Evolutionary conservation across 1,140 invertebrate genomes (phyloP).

Genomic region (Archivesica marissinica): DNA sequence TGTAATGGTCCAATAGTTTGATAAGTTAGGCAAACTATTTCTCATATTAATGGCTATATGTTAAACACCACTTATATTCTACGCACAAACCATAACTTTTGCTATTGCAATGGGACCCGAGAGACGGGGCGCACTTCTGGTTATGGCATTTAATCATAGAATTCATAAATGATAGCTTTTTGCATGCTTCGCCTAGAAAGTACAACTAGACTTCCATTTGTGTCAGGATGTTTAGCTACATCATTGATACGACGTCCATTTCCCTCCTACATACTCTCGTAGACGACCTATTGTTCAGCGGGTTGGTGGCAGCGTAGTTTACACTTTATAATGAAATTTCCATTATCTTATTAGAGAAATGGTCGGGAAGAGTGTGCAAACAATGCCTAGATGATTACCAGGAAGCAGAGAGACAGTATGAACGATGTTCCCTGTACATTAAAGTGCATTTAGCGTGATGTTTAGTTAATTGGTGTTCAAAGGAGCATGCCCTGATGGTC

Average conservation of each 20-base stretch:
- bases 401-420: slow-evolving; percentile 33
- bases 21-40: no score
- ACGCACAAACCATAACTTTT: no score
- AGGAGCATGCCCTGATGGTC: slow-evolving; percentile 28
- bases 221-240: slow-evolving; percentile 14
- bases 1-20: no score
- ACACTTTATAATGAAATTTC: slow-evolving; percentile 59
- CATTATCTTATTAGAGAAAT: slow-evolving; percentile 55
- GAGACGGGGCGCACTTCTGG: neutral
- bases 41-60: no score
- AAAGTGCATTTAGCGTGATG: slow-evolving; percentile 62
- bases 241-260: neutral
- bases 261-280: neutral
- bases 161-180: neutral
- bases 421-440: slow-evolving; percentile 42
- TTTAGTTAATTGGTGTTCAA: slow-evolving; percentile 55
- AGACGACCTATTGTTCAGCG: slow-evolving; percentile 8
- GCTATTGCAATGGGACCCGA: neutral
- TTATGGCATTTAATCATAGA: neutral
- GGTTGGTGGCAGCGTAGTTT: slow-evolving; percentile 22
- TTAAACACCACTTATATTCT: no score
- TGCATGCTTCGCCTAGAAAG: neutral
- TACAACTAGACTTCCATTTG: neutral
- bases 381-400: slow-evolving; percentile 13
- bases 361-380: slow-evolving; percentile 36